Evolutionary conservation across 2,113 vertebrate genomes (phyloP), one percentile per base, ranked within the genome.

Genomic region (Phyllostomus hastatus): DNA sequence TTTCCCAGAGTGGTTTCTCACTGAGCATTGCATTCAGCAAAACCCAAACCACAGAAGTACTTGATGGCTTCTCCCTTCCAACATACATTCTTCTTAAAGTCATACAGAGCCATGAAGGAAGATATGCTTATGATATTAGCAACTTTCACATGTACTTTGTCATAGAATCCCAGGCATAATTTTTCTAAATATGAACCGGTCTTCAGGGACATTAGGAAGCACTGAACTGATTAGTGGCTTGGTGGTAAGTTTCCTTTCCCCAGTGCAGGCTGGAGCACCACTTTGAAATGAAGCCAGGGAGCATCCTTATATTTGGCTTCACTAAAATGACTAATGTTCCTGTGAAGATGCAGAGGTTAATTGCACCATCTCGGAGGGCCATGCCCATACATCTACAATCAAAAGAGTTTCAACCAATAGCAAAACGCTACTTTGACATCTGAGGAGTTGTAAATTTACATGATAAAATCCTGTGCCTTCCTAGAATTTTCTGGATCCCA

Each of bases 1-100:
- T 59, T 91, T 95, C 61, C 73, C 50, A 73, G 70, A 91, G 64
- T 78, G 28, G 24, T 41, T 96, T 97, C 76, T 90, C 28, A 46
- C 15, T 35, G 35, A 70, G 70, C 48, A 19, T 69, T n/a, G 64
- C 24, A 19, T 88, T 87, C 70, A 57, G 57, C 38, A 69, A 80
- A 72, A 88, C 61, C 28, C 48, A 88, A 88, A 88, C 64, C 64
- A 90, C 69, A 54, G 75, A 90, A 69, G 41, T 9, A 0, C 54
- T 57, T 33, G 35, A 61, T 61, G 43, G 48, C 35, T 70, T 87
- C 84, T 78, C 10, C 54, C 46, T 48, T 41, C 61, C 35, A 33
- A 4, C 8, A 1, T 33, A 8, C 19, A 28, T 70, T 92, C 52
- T 86, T 89, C 50, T 28, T 85, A 57, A 70, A 61, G 46, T 66